Evolutionary conservation across 53 echinoderm and acorn worm species (phyloP), one percentile per base, ranked within the genome.

Genomic region (Paracentrotus lividus): DNA sequence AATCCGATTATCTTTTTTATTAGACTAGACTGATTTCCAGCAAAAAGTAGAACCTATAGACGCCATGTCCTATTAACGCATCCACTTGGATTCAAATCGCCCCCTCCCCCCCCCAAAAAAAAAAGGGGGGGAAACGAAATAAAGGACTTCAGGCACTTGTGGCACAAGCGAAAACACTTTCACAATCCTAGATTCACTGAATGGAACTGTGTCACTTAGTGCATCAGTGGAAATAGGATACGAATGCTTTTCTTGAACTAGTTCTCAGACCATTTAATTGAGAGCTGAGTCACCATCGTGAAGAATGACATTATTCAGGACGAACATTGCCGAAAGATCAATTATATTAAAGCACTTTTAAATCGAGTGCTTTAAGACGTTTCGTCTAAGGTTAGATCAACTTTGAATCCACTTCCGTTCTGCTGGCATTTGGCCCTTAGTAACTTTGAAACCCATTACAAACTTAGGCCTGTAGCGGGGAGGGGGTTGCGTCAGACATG

Each of bases 171-270:
- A 72, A 72, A 36, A 72, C 72, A 72, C 40, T 72, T 36, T 72
- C 14, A 5, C 64, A 64, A 64, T 64, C 64, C 9, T 29, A 8
- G 64, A 29, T 64, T 64, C 10, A 31, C 36, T 40, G 18, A 18
- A 72, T 72, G 72, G 36, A 72, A 72, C 36, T 38, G 15, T 9
- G 64, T 64, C 64, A 72, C 72, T 72, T 36, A 38, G 38, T 38
- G 36, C 72, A 72, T 72, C 18, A 72, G 40, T 21, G 72, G 72
- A 18, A 20, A 21, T 18, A 40, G 36, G 40, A 72, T 72, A 36
- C 40, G 72, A 72, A 38, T 36, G 72, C 72, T 72, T 72, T 36
- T 72, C 40, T 72, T 72, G 72, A 72, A 72, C 72, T 72, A 72
- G 72, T 72, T 72, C 72, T 72, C 7, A 72, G 5, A 68, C 34